Percentiles rank a stretch among this genome's conserved stretches.
These are phyloP conservation scores for Macaria notata DNA, from an alignment of 2,888 invertebrate species.

Conservation along the genomic window DNA sequence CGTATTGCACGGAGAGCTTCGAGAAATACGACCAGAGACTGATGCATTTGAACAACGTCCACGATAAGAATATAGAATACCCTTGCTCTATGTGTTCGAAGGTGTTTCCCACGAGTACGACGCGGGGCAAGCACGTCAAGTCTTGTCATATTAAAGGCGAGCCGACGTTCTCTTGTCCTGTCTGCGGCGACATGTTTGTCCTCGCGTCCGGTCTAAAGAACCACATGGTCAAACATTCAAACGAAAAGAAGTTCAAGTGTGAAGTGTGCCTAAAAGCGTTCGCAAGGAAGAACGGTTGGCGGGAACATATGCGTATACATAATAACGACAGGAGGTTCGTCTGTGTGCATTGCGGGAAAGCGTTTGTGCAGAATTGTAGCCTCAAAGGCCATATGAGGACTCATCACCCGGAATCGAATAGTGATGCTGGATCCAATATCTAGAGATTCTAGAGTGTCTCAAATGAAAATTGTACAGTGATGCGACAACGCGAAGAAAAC, in stretches of 20 bases:
- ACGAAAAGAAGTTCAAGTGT: conserved; percentile 49
- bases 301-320: conserved; percentile 7
- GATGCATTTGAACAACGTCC: conserved; percentile 35
- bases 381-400: conserved; percentile 6
- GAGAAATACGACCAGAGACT: conserved; percentile 48
- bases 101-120: conserved; percentile 55
- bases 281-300: conserved; percentile 37
- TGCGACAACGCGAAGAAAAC: no score
- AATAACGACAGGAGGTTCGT: conserved; percentile 29
- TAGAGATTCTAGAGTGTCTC: conserved; percentile 1
- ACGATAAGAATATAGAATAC: conserved; percentile 51
- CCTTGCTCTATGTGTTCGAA: conserved; percentile 62
- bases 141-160: conserved; percentile 62
- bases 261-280: conserved; percentile 15
- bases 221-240: conserved; percentile 62
- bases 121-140: conserved; percentile 58
- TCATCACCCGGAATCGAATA: background rate
- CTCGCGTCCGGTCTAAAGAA: conserved; percentile 54
- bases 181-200: conserved; percentile 58
- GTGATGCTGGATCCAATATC: background rate
- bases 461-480: no score
- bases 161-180: conserved; percentile 50
- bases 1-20: conserved; percentile 42
- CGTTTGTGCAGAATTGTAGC: conserved; percentile 58
- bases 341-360: conserved; percentile 47